phyloP scores from a whole-genome alignment of 2,113 vertebrate species.

The Dolichallabes microphthalmus region DNA sequence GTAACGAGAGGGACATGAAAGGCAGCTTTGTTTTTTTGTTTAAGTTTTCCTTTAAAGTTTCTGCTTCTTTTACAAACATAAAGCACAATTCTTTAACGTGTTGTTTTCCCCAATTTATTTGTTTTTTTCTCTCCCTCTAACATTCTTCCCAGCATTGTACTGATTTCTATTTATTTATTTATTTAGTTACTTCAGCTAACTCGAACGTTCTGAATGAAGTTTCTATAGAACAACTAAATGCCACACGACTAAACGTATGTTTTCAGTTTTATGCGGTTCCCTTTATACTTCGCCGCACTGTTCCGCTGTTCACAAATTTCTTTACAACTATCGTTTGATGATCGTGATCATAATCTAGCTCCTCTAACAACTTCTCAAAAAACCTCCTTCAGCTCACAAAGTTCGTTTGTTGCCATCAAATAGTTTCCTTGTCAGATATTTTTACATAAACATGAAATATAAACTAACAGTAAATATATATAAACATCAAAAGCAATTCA shows the following conservation, averaged over 20 bases:
- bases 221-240: not conserved
- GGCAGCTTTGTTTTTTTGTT: not conserved
- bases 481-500: not conserved
- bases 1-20: no score
- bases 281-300: not conserved
- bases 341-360: not conserved
- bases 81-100: not conserved
- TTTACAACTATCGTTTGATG: not conserved
- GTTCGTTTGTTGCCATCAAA: not conserved
- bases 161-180: not conserved
- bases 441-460: not conserved
- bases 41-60: not conserved
- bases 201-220: slow-evolving; percentile 17
- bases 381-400: not conserved
- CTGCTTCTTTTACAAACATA: not conserved
- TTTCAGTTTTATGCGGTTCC: not conserved
- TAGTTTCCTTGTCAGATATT: not conserved
- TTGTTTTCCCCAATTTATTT: not conserved
- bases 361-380: not conserved
- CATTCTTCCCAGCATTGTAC: not conserved
- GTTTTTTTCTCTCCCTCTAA: no score
- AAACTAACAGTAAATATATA: not conserved
- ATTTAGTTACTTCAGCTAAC: not conserved
- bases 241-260: not conserved
- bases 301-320: slow-evolving; percentile 2